Evolutionary conservation across 2,888 invertebrate genomes (phyloP), one percentile per base, ranked within the genome.

Genomic region (Microdon myrmicae): DNA sequence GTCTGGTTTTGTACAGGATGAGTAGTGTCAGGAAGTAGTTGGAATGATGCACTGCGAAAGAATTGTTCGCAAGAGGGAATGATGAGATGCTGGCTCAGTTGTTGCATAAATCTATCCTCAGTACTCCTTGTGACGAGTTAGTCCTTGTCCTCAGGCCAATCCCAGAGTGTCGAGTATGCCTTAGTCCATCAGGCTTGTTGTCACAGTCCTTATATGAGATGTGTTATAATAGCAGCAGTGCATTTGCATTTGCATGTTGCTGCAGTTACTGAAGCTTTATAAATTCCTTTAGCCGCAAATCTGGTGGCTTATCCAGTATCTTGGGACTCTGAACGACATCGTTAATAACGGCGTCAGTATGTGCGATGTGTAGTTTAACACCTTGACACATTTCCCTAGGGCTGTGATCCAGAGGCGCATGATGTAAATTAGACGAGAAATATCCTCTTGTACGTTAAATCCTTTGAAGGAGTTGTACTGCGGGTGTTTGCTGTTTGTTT

Each of bases 101-200:
- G 44, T 38, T 56, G 58, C 45, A 51, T 58, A 64, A 64, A 58
- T 58, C 58, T 47, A 56, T 28, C 31, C 39, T 10, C 5, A 51
- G 44, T 39, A 53, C 23, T 55, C 49, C 35, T 61, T 43, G 2
- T 3, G 4, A 8, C 25, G 37, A 48, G 51, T 51, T n/a, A n/a
- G n/a, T n/a, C 31, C 45, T 47, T 58, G 41, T 51, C 64, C 53
- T 35, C 13, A 32, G 58, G 61, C 41, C 56, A 64, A 64, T 58
- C 19, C 45, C 17, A 14, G 26, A 45, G 49, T 56, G 61, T 41
- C n/a, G n/a, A n/a, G n/a, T n/a, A n/a, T n/a, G n/a, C n/a, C n/a
- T n/a, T n/a, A 64, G 64, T 64, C 45, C 58, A 58, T 56, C 64
- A 64, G 56, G 45, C 64, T 64, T 58, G 58, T 45, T 34, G 12